Evolutionary conservation across 2,888 invertebrate species (phyloP).

Genomic region (Arenicola marina): DNA sequence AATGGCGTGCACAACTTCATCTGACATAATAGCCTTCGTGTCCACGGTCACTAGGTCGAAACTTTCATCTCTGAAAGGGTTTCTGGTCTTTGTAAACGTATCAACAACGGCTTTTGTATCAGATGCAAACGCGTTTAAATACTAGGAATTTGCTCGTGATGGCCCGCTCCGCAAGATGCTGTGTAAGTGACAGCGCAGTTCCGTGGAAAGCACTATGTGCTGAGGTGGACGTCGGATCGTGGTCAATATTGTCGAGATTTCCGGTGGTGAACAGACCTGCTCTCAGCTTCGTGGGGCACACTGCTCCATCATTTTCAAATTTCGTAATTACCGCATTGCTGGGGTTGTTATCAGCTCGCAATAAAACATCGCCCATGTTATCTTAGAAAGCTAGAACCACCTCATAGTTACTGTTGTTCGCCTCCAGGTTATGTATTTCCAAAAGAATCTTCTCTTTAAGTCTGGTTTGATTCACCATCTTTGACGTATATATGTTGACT

Average conservation of each 20-base stretch:
- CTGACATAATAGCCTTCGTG: slow-evolving; percentile 10
- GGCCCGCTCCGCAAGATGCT: no score
- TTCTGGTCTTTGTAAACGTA: slow-evolving; percentile 18
- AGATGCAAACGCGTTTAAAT: slow-evolving; percentile 15
- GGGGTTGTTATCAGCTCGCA: no score
- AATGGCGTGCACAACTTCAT: background rate
- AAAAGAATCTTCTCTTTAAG: background rate
- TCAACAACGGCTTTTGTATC: slow-evolving; percentile 14
- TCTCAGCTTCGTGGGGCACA: no score
- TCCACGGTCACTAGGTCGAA: slow-evolving; percentile 14
- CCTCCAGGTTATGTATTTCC: background rate
- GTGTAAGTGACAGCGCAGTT: no score
- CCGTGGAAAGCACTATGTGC: no score
- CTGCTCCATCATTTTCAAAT: no score
- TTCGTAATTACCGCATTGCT: background rate
- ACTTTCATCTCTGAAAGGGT: slow-evolving; percentile 25
- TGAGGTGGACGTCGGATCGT: no score
- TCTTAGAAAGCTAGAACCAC: background rate
- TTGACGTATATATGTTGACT: no score
- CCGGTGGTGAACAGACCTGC: no score
- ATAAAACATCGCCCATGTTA: background rate
- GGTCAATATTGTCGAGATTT: no score
- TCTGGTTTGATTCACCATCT: background rate
- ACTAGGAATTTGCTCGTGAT: slow-evolving; percentile 23
- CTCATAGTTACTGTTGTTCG: slow-evolving; percentile 3